Percentiles rank a stretch among this genome's conserved stretches.
phyloP scores from a whole-genome alignment of 35 echinoderm and acorn worm species.

The Stichopus chloronotus region DNA sequence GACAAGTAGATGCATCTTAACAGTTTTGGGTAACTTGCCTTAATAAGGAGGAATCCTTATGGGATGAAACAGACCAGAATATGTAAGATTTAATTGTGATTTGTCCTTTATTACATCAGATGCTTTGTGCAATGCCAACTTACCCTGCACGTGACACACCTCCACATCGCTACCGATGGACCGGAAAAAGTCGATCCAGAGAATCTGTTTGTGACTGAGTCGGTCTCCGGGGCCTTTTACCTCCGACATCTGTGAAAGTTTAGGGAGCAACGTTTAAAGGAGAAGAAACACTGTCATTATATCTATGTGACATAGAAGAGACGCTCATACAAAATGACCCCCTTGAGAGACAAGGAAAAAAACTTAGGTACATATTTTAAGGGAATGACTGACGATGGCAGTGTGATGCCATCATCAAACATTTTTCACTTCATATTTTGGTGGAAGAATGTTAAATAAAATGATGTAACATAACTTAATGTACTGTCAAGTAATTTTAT shows the following conservation, averaged over 20 bases:
- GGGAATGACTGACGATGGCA: no score
- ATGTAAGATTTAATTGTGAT: not conserved
- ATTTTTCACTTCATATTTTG: no score
- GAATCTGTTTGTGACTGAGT: conserved; percentile 91
- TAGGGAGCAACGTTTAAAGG: not conserved
- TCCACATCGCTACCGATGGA: conserved; percentile 76
- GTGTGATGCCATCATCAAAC: no score
- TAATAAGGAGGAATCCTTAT: not conserved
- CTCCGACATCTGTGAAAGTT: conserved; percentile 70
- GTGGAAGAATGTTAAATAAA: no score
- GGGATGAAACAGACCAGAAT: not conserved
- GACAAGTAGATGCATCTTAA: not conserved
- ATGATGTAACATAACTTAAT: no score
- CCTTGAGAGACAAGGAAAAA: no score
- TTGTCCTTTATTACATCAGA: not conserved
- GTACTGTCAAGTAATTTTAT: no score
- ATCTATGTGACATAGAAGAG: no score
- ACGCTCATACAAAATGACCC: no score
- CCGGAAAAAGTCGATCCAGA: conserved; percentile 90
- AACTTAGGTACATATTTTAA: no score
- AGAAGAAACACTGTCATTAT: no score
- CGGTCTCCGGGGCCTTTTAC: conserved; percentile 92
- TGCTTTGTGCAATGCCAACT: not conserved
- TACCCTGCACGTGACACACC: conserved; percentile 95
- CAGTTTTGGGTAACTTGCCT: not conserved